phyloP scores from a whole-genome alignment of 2,797 vertebrate genomes.

The Melanotaenia maccullochi region DNA sequence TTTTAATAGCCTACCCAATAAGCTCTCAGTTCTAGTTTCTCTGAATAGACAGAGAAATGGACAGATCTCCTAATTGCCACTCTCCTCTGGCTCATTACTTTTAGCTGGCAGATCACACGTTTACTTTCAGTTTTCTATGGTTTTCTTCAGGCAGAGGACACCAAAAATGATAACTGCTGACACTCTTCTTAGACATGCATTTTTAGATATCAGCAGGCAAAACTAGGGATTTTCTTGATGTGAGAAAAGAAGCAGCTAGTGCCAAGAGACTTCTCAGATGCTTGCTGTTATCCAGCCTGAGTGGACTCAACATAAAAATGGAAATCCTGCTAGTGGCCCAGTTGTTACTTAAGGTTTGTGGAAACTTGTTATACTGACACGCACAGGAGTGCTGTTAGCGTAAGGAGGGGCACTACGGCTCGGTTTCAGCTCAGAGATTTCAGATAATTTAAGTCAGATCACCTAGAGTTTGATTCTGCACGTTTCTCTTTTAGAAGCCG shows the following conservation, averaged over 20 bases:
- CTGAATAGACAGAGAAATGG: slow-evolving; percentile 70
- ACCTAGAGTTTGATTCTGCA: slow-evolving; percentile 34
- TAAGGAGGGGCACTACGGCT: slow-evolving; percentile 46
- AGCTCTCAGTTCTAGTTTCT: slow-evolving; percentile 75
- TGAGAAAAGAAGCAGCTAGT: slow-evolving; percentile 41
- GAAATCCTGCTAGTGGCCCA: slow-evolving; percentile 44
- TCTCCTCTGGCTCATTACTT: slow-evolving; percentile 80
- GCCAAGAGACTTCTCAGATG: slow-evolving; percentile 46
- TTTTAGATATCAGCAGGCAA: slow-evolving; percentile 45
- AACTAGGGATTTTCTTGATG: slow-evolving; percentile 34
- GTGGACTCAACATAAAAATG: slow-evolving; percentile 66
- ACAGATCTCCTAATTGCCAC: slow-evolving; percentile 75
- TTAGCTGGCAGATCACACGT: slow-evolving; percentile 71
- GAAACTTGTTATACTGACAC: slow-evolving; percentile 62
- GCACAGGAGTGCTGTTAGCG: slow-evolving; percentile 37
- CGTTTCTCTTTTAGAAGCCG: slow-evolving; percentile 45
- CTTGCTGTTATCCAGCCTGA: slow-evolving; percentile 62
- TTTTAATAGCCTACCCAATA: slow-evolving; percentile 75
- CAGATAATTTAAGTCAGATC: slow-evolving; percentile 46
- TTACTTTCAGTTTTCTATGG: slow-evolving; percentile 60
- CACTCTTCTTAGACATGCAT: slow-evolving; percentile 37
- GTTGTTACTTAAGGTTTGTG: slow-evolving; percentile 60
- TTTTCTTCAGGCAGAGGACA: slow-evolving; percentile 59
- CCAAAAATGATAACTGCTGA: slow-evolving; percentile 59
- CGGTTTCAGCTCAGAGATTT: slow-evolving; percentile 49